Conservation (phyloP, 1,140 invertebrate species). For the Apis dorsata region DNA sequence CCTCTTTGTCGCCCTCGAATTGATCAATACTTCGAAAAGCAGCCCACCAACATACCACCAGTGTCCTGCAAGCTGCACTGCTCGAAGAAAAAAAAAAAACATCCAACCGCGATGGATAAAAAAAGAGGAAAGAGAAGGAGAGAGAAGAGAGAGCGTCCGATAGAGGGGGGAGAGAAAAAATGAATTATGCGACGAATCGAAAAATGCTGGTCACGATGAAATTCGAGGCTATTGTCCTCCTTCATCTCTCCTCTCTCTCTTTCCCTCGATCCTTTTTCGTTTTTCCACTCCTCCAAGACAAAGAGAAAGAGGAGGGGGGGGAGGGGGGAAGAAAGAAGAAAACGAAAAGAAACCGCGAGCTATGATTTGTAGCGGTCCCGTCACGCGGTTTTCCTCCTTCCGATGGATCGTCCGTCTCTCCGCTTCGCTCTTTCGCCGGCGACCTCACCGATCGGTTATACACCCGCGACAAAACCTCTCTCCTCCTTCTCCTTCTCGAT, state of each 20-base stretch:
- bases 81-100: slow-evolving; percentile 12
- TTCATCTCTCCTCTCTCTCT: slow-evolving; percentile 39
- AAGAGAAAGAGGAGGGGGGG: slow-evolving; percentile 15
- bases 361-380: slow-evolving; percentile 66
- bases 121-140: not conserved
- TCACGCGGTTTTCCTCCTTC: slow-evolving; percentile 49
- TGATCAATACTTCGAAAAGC: slow-evolving; percentile 59
- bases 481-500: not conserved
- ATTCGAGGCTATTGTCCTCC: slow-evolving; percentile 64
- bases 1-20: slow-evolving; percentile 8
- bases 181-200: slow-evolving; percentile 70
- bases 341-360: not conserved
- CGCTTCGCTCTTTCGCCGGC: slow-evolving; percentile 15
- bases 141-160: not conserved
- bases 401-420: slow-evolving; percentile 65
- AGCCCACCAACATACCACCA: not conserved
- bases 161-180: slow-evolving; percentile 49
- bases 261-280: not conserved
- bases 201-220: slow-evolving; percentile 69
- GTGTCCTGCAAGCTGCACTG: slow-evolving; percentile 40
- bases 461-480: too few species aligned
- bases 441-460: too few species aligned
- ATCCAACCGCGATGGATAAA: slow-evolving; percentile 3
- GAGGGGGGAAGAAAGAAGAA: slow-evolving; percentile 16
- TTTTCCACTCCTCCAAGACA: not conserved